Base-by-base conservation (phyloP, 2,113 vertebrate genomes). In the Morphnarchus princeps region DNA sequence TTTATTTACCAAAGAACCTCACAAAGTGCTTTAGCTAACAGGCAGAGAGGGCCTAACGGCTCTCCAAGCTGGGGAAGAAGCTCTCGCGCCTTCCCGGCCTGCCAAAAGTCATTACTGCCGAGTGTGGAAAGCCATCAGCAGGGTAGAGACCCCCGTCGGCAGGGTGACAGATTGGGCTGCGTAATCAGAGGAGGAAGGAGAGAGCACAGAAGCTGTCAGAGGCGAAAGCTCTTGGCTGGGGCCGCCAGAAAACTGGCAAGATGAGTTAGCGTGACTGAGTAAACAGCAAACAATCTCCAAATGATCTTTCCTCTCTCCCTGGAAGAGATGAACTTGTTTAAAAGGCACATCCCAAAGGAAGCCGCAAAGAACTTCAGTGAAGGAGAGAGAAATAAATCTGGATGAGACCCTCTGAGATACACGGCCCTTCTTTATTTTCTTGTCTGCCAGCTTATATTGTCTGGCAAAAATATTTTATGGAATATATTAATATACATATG, bases 1-100 rank as follows among this genome's bases (percentile, higher is more conserved):
- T 99, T 99, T 99, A 99, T 99, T 99, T 99, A 98, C 99, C 99
- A 99, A 99, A 99, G 99, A 99, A 99, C 98, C 98, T 98, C 98
- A 98, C 99, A 98, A 99, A 99, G 99, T 98, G 99, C 99, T 99
- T 98, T 98, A 98, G 98, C 99, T 98, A 99, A 99, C 98, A 98
- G 98, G 97, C 98, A 98, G 98, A 98, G 98, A 98, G 98, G 97
- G 97, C 96, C 98, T 96, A 97, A 97, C 95, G 93, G 97, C 97
- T 97, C 97, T 97, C 98, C 82, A 95, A 98, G 97, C 90, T 97
- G 97, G 97, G 97, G 97, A 97, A 97, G 93, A 87, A 97, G 98
- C 95, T 97, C 98, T 98, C 93, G 95, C 95, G 98, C 98, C 97
- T 98, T 98, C 98, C 97, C 96, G 97, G 98, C 98, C 98, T 99